Evolutionary conservation across 2,113 vertebrate genomes (phyloP), one percentile per base, ranked within the genome.

Genomic region (Strigops habroptila): DNA sequence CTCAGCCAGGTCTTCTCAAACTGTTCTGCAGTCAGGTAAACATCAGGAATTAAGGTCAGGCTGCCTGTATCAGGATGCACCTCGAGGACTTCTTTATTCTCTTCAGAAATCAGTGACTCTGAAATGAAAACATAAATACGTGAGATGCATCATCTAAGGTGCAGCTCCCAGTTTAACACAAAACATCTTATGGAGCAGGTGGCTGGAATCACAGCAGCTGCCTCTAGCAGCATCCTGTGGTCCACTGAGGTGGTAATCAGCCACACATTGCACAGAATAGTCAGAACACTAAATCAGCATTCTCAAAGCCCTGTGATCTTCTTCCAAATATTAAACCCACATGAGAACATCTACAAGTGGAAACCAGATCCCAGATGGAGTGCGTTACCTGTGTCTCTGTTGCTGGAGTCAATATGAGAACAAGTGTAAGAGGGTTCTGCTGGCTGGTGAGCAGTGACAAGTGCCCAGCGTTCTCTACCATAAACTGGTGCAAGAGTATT

Each of bases 401-500:
- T 68, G 46, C 88, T 51, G 79, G 60, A 30, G 74, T 39, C 90
- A 65, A 70, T 15, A 52, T 16, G 24, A 70, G 91, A 57, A 43
- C 88, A 94, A 41, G 75, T 12, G 5, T 63, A 90, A 31, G 43
- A 87, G 39, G 35, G 39, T 6, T 97, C 97, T 67, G 63, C 60
- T 33, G 92, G 93, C 81, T 96, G 97, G 55, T 88, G 97, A 59
- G 98, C 91, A 27, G 97, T 77, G 78, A 97, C 41, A 2, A 97
- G 91, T 3, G 97, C 96, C 97, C 98, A 98, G 35, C 76, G 74
- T 9, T 97, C 86, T 81, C 82, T 95, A 90, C 98, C 98, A 71
- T 97, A 98, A 51, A 99, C 96, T 2, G 98, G 97, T 69, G 96
- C 97, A 67, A 99, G 96, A 0, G 98, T 99, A 96, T 99, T 99